A percentile compares a stretch with the other conserved stretches of the same genome.
These are phyloP conservation scores for Holacanthella duospinosa DNA, from an alignment of 2,888 invertebrate genomes.

Conservation along the genomic window DNA sequence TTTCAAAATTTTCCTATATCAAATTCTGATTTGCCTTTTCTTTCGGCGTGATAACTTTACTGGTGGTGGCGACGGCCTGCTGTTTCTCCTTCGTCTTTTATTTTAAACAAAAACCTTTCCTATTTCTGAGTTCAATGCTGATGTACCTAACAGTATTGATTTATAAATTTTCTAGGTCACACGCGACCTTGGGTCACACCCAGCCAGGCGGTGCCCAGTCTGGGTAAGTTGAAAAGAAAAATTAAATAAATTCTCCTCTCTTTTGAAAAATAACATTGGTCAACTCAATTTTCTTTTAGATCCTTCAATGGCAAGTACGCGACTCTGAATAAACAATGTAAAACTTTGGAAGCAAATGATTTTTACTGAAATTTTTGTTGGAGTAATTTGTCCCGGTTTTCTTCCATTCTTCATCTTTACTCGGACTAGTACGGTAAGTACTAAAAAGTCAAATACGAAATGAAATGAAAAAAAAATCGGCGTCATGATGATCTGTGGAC, in stretches of 20 bases:
- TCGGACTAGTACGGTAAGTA: too few species aligned
- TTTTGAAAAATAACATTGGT: too few species aligned
- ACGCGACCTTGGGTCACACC: constrained; percentile 42
- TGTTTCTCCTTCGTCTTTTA: neutral
- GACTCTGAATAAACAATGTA: constrained; percentile 91
- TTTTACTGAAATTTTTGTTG: constrained; percentile 75
- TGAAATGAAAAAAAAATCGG: too few species aligned
- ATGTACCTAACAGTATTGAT: neutral
- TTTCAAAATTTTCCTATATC: too few species aligned
- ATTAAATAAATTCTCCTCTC: neutral
- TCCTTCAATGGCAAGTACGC: constrained; percentile 78
- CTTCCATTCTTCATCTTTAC: too few species aligned
- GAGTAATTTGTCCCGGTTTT: too few species aligned
- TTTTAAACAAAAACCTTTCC: neutral
- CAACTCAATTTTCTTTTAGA: constrained; percentile 41
- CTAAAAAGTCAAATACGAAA: too few species aligned
- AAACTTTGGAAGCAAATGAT: constrained; percentile 83
- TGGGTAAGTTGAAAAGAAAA: neutral
- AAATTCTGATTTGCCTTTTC: too few species aligned
- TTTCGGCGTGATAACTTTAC: neutral
- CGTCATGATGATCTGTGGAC: too few species aligned
- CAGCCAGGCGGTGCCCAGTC: constrained; percentile 39
- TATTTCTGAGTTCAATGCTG: neutral
- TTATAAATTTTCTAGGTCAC: neutral
- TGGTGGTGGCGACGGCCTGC: neutral